Conservation (phyloP, 2,113 vertebrate genomes). For the Neodontobutis hainanensis region DNA sequence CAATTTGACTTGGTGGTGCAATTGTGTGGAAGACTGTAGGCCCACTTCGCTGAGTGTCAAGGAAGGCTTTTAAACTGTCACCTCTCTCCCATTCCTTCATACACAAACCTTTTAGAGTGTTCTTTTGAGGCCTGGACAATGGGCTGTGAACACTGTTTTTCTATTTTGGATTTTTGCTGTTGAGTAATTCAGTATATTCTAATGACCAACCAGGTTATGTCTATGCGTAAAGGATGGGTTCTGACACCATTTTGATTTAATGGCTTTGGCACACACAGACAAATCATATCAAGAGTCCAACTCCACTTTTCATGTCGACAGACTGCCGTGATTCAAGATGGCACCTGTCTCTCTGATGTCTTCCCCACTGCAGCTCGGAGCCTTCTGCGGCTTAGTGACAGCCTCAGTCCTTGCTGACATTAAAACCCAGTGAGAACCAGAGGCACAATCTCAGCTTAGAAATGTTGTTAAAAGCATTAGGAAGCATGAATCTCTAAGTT, state of each 20-base stretch:
- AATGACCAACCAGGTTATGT: conserved; percentile 42
- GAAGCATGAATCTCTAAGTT: conserved; percentile 34
- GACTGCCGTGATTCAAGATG: conserved; percentile 68
- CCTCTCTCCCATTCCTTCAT: conserved; percentile 64
- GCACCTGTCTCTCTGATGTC: conserved; percentile 64
- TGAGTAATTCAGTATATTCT: conserved; percentile 26
- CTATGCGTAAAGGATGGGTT: conserved; percentile 9
- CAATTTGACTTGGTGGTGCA: conserved; percentile 78
- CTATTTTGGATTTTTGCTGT: conserved; percentile 37
- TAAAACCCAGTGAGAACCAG: conserved; percentile 43
- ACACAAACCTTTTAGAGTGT: conserved; percentile 76
- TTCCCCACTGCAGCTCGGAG: conserved; percentile 44
- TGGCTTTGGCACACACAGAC: conserved; percentile 16
- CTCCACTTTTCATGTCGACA: conserved; percentile 57
- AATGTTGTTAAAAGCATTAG: conserved; percentile 38
- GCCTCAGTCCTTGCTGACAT: conserved; percentile 31
- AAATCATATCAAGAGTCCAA: conserved; percentile 35
- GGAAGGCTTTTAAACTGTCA: conserved; percentile 83
- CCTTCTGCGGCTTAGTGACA: conserved; percentile 36
- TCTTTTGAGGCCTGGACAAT: conserved; percentile 57
- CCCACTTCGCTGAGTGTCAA: conserved; percentile 69
- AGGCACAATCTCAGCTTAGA: conserved; percentile 46
- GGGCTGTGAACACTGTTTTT: conserved; percentile 43
- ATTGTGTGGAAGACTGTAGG: conserved; percentile 78
- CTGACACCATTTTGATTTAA: conserved; percentile 41